These are phyloP conservation scores for Dolichotis patagonum DNA, from an alignment of 2,113 vertebrate genomes.

Conservation along the genomic window DNA sequence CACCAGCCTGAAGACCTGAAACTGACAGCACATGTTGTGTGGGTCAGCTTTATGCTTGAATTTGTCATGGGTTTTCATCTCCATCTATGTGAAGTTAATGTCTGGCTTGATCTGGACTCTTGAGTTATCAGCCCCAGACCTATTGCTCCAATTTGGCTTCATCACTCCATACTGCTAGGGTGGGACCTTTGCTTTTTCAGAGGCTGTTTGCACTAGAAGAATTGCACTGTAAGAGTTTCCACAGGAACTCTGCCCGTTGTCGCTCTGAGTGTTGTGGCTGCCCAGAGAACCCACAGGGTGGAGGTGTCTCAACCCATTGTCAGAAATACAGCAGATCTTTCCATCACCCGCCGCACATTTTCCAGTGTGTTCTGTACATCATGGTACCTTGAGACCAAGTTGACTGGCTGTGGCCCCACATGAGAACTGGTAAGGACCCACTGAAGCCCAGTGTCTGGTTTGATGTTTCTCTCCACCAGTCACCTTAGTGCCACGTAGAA, in stretches of 20 bases:
- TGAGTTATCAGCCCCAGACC: background rate
- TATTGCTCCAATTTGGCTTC: background rate
- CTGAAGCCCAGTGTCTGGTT: background rate
- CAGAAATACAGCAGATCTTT: conserved; percentile 82
- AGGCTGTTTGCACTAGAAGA: conserved; percentile 55
- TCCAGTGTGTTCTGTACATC: conserved; percentile 79
- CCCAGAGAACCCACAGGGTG: conserved; percentile 75
- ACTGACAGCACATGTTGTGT: background rate
- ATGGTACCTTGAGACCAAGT: background rate
- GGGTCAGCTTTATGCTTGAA: conserved; percentile 14
- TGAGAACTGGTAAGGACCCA: background rate
- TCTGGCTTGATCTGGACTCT: background rate
- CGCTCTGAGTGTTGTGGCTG: conserved; percentile 80
- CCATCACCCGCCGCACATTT: conserved; percentile 78
- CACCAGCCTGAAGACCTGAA: conserved; percentile 21
- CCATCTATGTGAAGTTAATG: background rate
- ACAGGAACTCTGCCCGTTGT: conserved; percentile 84
- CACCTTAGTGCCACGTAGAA: background rate
- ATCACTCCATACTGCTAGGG: background rate
- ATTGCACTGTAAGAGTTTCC: conserved; percentile 84
- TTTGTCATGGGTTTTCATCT: background rate
- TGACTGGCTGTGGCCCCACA: background rate
- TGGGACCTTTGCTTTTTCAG: conserved; percentile 47
- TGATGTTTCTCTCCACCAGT: background rate
- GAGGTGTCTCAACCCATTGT: conserved; percentile 69